Evolutionary conservation across 1,140 invertebrate species (phyloP).

Genomic region (Agraylea sexmaculata): DNA sequence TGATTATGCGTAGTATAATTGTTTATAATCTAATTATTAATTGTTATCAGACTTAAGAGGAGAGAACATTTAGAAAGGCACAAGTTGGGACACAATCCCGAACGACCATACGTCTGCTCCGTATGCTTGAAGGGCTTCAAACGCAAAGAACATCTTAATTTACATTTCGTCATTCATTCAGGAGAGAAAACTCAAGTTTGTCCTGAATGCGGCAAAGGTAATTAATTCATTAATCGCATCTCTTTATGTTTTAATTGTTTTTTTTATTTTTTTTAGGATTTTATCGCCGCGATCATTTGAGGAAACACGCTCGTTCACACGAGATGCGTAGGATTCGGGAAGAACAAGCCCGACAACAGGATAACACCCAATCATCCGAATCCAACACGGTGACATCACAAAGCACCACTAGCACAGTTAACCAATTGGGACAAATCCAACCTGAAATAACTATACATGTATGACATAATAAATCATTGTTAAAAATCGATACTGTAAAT

Average conservation of each 20-base stretch:
- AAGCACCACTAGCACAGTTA: slow-evolving; percentile 10
- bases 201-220: slow-evolving; percentile 37
- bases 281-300: slow-evolving; percentile 70
- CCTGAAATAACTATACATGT: slow-evolving; percentile 47
- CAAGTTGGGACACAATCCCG: slow-evolving; percentile 66
- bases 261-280: slow-evolving; percentile 41
- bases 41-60: slow-evolving; percentile 57
- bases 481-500: no score
- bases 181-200: slow-evolving; percentile 70
- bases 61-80: slow-evolving; percentile 70
- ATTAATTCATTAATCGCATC: not conserved
- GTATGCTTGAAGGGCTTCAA: slow-evolving; percentile 70
- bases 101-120: slow-evolving; percentile 62
- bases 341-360: slow-evolving; percentile 32
- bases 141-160: slow-evolving; percentile 65
- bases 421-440: no score
- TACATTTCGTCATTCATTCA: slow-evolving; percentile 69
- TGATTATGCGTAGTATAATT: slow-evolving; percentile 3
- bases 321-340: slow-evolving; percentile 56
- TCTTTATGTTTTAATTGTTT: not conserved
- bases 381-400: not conserved
- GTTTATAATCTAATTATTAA: slow-evolving; percentile 19
- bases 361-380: slow-evolving; percentile 1
- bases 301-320: slow-evolving; percentile 65
- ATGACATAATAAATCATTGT: slow-evolving; percentile 21